phyloP scores from a whole-genome alignment of 2,113 vertebrate genomes.

The Lepisosteus osseus region DNA sequence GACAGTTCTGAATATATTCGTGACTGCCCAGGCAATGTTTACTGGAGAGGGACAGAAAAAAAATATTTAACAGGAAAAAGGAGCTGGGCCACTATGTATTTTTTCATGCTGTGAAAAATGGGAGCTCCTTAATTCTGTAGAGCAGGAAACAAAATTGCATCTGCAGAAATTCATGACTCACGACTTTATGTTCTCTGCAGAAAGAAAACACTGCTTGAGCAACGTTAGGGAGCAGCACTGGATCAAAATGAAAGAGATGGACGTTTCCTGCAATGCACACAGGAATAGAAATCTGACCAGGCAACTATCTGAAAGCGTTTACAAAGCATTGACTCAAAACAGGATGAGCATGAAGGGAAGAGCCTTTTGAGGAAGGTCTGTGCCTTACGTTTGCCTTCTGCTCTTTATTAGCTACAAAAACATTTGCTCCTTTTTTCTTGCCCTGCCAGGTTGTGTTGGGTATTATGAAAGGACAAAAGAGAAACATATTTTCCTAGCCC shows the following conservation, averaged over 20 bases:
- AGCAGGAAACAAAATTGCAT: constrained; percentile 1
- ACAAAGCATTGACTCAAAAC: background rate
- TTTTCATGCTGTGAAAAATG: background rate
- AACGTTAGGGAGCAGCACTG: background rate
- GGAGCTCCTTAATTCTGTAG: background rate
- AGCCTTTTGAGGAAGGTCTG: background rate
- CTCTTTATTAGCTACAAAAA: constrained; percentile 23
- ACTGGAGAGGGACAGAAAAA: constrained; percentile 51
- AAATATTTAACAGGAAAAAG: constrained; percentile 9
- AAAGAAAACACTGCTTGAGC: too few relatives aligned
- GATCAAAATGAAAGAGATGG: background rate
- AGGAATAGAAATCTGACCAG: background rate
- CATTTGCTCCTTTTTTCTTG: constrained; percentile 3
- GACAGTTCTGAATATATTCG: constrained; percentile 95
- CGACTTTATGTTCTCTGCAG: too few relatives aligned
- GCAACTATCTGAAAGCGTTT: background rate
- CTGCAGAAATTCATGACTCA: too few relatives aligned
- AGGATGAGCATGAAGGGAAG: background rate
- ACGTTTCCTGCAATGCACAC: background rate
- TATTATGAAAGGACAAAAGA: constrained; percentile 21
- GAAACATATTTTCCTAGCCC: constrained; percentile 26
- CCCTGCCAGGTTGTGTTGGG: background rate
- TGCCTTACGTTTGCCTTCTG: constrained; percentile 4
- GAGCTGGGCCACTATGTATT: background rate
- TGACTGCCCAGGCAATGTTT: constrained; percentile 93